Conservation (phyloP, 2,888 invertebrate species). For the Eupithecia abbreviata region DNA sequence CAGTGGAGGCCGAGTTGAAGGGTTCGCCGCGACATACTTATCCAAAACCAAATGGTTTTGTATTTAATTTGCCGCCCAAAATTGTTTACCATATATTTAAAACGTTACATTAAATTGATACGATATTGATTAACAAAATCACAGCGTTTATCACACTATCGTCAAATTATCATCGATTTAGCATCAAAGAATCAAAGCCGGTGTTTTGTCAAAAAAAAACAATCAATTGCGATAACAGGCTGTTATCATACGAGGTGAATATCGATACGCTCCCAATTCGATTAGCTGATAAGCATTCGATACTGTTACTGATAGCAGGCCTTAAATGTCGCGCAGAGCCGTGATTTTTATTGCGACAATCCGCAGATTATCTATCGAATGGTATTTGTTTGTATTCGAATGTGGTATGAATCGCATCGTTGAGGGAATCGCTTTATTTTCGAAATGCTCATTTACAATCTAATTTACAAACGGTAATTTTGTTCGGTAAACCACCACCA, state of each 20-base stretch:
- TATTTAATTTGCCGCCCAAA: not conserved
- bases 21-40: not conserved
- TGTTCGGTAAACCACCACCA: no score
- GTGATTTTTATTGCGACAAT: conserved; percentile 80
- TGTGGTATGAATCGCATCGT: conserved; percentile 31
- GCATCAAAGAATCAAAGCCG: conserved; percentile 68
- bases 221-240: conserved; percentile 82
- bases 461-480: not conserved
- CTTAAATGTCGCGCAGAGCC: conserved; percentile 76
- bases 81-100: not conserved
- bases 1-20: not conserved
- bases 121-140: not conserved
- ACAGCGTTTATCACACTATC: conserved; percentile 32
- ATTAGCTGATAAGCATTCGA: conserved; percentile 80
- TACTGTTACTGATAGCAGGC: conserved; percentile 77
- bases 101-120: not conserved
- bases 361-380: conserved; percentile 62
- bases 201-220: conserved; percentile 73
- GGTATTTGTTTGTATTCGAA: conserved; percentile 32
- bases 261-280: conserved; percentile 81
- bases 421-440: conserved; percentile 34
- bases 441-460: not conserved
- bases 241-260: conserved; percentile 75
- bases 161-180: conserved; percentile 45
- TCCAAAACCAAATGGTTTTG: not conserved